These are phyloP conservation scores for Percopsis omiscomaycus DNA, from an alignment of 2,797 vertebrate species.

Conservation along the genomic window DNA sequence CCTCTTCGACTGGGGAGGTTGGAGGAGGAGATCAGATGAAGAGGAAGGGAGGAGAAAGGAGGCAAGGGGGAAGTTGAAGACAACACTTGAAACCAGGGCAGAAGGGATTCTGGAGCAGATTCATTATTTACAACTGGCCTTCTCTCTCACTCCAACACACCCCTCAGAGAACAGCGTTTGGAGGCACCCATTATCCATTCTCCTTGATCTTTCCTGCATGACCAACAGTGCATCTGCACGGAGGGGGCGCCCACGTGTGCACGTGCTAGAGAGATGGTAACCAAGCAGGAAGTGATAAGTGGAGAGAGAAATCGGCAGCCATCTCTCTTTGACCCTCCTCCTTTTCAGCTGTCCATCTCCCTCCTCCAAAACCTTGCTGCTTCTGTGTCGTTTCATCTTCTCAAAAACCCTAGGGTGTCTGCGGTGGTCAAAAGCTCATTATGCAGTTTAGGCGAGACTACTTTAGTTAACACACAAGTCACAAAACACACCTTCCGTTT, in stretches of 20 bases:
- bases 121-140: constrained; percentile 53
- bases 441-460: too few species aligned
- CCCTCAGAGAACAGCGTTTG: constrained; percentile 43
- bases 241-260: constrained; percentile 1
- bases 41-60: neutral
- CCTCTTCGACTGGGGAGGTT: constrained; percentile 34
- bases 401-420: neutral
- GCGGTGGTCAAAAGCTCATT: too few species aligned
- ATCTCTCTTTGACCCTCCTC: neutral
- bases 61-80: neutral
- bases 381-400: neutral
- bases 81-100: constrained; percentile 46
- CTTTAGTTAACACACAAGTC: too few species aligned
- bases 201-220: constrained; percentile 61
- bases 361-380: neutral
- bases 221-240: constrained; percentile 54
- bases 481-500: too few species aligned
- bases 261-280: neutral
- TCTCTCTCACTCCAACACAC: neutral
- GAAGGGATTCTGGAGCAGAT: constrained; percentile 38
- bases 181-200: constrained; percentile 63
- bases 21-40: constrained; percentile 5
- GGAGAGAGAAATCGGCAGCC: too few species aligned
- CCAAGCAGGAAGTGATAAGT: neutral
- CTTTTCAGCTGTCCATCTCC: neutral